phyloP scores from a whole-genome alignment of 92 coral and sea anemone species.

The Palythoa grandiflora region DNA sequence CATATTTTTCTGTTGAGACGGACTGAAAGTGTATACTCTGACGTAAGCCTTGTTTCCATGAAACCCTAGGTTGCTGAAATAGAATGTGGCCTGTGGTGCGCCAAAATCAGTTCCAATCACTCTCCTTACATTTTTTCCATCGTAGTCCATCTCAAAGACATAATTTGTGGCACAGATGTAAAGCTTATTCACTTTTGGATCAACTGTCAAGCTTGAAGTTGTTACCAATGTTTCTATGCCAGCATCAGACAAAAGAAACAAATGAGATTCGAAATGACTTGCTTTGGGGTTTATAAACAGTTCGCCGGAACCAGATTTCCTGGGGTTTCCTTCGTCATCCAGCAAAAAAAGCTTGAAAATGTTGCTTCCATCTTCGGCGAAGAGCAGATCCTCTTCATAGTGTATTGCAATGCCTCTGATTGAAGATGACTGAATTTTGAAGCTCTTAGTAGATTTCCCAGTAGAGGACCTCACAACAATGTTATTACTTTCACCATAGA shows the following conservation, averaged over 20 bases:
- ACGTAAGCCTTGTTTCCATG: neutral
- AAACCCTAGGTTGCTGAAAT: neutral
- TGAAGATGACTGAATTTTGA: neutral
- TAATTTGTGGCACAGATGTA: neutral
- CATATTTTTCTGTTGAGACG: neutral
- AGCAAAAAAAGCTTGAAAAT: slow-evolving; percentile 37
- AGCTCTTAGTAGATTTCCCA: neutral
- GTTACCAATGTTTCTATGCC: neutral
- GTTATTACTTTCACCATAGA: neutral
- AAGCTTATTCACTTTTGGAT: neutral
- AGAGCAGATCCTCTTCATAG: slow-evolving; percentile 51
- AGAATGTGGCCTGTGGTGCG: neutral
- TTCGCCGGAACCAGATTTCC: slow-evolving; percentile 42
- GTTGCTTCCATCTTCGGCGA: neutral
- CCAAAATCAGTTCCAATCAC: neutral
- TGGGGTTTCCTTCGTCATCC: slow-evolving; percentile 36
- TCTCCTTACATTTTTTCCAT: neutral
- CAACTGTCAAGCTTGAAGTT: slow-evolving; percentile 15
- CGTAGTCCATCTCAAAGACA: slow-evolving; percentile 14
- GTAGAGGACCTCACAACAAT: neutral
- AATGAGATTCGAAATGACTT: slow-evolving; percentile 23
- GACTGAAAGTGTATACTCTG: neutral
- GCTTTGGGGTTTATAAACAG: slow-evolving; percentile 40
- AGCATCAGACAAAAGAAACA: neutral
- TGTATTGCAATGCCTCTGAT: slow-evolving; percentile 44